Evolutionary conservation across 2,113 vertebrate species (phyloP).

Genomic region (Romanogobio albipinnatus): DNA sequence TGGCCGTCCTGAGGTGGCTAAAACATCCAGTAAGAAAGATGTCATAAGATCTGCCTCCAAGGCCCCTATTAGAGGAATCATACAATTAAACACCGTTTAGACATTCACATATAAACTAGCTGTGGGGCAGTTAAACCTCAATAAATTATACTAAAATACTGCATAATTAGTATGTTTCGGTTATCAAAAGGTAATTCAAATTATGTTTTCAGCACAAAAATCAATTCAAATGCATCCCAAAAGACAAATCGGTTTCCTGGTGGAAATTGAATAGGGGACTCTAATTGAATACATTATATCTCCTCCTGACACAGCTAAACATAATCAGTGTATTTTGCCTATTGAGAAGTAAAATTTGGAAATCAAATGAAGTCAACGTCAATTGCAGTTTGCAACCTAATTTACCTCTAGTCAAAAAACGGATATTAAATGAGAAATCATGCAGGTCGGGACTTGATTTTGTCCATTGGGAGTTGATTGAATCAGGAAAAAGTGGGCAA

Average conservation of each 20-base stretch:
- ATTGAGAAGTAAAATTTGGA: not conserved
- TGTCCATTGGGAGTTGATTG: not conserved
- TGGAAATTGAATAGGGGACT: not conserved
- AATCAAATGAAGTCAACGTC: not conserved
- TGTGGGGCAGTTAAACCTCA: constrained; percentile 37
- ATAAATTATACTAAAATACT: constrained; percentile 35
- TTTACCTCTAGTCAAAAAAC: not conserved
- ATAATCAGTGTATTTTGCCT: not conserved
- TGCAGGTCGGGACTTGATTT: not conserved
- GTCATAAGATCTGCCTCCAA: constrained; percentile 55
- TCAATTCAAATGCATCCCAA: not conserved
- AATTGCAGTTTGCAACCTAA: not conserved
- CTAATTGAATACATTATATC: constrained; percentile 20
- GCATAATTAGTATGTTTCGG: not conserved
- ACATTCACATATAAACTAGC: constrained; percentile 12
- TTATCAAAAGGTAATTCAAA: constrained; percentile 11
- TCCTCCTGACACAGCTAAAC: not conserved
- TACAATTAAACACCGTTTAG: constrained; percentile 49
- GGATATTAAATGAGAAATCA: not conserved
- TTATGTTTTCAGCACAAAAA: constrained; percentile 14
- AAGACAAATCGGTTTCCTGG: constrained; percentile 8
- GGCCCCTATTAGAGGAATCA: constrained; percentile 55
- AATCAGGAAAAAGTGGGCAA: not conserved
- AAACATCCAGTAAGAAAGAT: constrained; percentile 52
- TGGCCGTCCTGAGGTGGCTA: constrained; percentile 64